Evolutionary conservation across 1,140 invertebrate genomes (phyloP).

Genomic region (Scaptodrosophila lebanonensis): DNA sequence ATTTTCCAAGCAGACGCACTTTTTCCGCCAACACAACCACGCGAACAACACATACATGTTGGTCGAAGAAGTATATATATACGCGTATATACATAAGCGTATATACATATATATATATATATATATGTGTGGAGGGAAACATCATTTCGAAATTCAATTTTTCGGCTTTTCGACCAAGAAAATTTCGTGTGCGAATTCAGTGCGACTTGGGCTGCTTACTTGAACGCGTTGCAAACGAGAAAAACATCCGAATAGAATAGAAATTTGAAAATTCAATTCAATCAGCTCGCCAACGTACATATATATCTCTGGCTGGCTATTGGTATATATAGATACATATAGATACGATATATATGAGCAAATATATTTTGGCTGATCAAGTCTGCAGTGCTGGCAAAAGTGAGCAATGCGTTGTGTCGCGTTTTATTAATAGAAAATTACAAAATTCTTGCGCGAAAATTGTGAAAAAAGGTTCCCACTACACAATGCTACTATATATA

Average conservation of each 20-base stretch:
- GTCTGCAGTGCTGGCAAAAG: conserved; percentile 65
- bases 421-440: conserved; percentile 69
- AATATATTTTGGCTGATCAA: conserved; percentile 18
- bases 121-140: conserved; percentile 31
- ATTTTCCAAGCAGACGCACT: conserved; percentile 69
- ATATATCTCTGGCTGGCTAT: conserved; percentile 58
- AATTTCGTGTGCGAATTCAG: conserved; percentile 73
- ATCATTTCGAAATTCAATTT: conserved; percentile 46
- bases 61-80: conserved; percentile 28
- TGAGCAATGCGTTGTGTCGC: conserved; percentile 66
- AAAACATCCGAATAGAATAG: conserved; percentile 61
- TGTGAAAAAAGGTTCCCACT: conserved; percentile 48
- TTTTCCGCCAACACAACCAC: conserved; percentile 40
- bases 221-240: conserved; percentile 76
- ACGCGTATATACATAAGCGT: conserved; percentile 41
- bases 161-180: conserved; percentile 66
- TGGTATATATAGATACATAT: conserved; percentile 62
- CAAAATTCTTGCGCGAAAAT: conserved; percentile 58
- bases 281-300: conserved; percentile 43
- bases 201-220: conserved; percentile 77
- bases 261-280: conserved; percentile 66
- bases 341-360: too few species aligned
- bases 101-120: conserved; percentile 36
- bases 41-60: conserved; percentile 2
- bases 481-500: background rate